These are phyloP conservation scores for Anser brachyrhynchus DNA, from an alignment of 2,113 vertebrate species.

Conservation along the genomic window DNA sequence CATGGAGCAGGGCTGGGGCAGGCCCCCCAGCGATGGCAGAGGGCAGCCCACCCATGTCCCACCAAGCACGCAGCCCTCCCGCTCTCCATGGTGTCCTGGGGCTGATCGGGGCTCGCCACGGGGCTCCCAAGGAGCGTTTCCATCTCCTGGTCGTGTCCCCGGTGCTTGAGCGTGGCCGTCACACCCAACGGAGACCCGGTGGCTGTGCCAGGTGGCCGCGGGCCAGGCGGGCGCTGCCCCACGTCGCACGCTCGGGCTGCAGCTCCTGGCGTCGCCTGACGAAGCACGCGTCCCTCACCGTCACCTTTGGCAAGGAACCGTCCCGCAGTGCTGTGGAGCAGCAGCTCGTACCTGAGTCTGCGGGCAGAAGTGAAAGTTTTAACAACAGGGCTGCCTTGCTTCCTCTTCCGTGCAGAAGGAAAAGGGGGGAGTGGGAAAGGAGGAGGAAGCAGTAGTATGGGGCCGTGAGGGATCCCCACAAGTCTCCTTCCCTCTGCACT, in stretches of 20 bases:
- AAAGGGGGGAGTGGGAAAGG: background rate
- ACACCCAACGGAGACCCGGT: too few species aligned
- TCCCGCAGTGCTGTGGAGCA: accelerated
- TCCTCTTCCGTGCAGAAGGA: background rate
- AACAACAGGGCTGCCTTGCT: background rate
- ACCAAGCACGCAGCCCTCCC: too few species aligned
- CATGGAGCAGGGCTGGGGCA: too few species aligned
- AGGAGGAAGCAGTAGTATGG: background rate
- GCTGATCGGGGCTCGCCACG: accelerated
- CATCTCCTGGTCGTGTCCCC: too few species aligned
- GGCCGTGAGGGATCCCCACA: accelerated
- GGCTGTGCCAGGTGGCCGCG: accelerated
- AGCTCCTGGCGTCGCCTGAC: accelerated
- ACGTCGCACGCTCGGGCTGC: accelerated
- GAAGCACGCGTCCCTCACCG: accelerated
- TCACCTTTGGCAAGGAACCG: background rate
- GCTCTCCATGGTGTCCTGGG: too few species aligned
- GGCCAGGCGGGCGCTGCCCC: background rate
- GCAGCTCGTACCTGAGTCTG: accelerated
- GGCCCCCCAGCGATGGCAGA: too few species aligned
- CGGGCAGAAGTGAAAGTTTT: background rate
- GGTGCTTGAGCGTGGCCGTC: too few species aligned
- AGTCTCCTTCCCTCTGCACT: background rate
- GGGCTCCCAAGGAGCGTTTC: background rate
- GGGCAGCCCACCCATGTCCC: too few species aligned